phyloP scores from a whole-genome alignment of 2,113 vertebrate species.

The Cebidichthys violaceus region DNA sequence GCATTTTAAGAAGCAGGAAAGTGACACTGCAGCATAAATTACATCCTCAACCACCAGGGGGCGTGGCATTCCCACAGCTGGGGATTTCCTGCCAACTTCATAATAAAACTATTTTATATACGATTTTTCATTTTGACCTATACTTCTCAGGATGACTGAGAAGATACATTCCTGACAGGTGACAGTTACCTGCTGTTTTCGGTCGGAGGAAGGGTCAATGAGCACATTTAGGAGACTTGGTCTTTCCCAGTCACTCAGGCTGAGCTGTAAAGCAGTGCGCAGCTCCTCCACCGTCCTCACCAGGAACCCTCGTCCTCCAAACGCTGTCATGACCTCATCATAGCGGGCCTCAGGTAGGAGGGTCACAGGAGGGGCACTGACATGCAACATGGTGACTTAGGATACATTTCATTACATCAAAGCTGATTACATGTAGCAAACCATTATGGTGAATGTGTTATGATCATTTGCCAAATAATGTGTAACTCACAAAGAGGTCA shows the following conservation, averaged over 20 bases:
- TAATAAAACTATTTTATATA: background rate
- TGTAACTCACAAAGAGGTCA: conserved; percentile 83
- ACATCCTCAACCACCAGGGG: conserved; percentile 29
- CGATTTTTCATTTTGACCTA: background rate
- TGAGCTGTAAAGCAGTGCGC: conserved; percentile 83
- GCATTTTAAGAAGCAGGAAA: background rate
- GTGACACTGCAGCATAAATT: background rate
- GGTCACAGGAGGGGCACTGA: conserved; percentile 89
- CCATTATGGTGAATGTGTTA: background rate
- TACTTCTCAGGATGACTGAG: background rate
- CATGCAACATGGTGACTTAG: background rate
- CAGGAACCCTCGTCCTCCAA: conserved; percentile 93
- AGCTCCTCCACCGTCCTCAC: conserved; percentile 91
- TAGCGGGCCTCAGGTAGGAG: conserved; percentile 94
- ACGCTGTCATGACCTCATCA: conserved; percentile 91
- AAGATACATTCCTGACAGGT: background rate
- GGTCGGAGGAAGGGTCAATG: conserved; percentile 90
- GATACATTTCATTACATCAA: background rate
- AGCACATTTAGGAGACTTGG: conserved; percentile 94
- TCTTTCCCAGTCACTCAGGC: conserved; percentile 83
- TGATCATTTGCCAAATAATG: background rate
- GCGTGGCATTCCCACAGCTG: conserved; percentile 8
- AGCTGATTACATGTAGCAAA: background rate
- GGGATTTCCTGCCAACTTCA: background rate
- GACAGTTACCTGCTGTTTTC: conserved; percentile 91